A percentile compares a stretch with the other conserved stretches of the same genome.
These are phyloP conservation scores for Pseudomyrmex flavicornis DNA, from an alignment of 1,140 invertebrate species.

Conservation along the genomic window DNA sequence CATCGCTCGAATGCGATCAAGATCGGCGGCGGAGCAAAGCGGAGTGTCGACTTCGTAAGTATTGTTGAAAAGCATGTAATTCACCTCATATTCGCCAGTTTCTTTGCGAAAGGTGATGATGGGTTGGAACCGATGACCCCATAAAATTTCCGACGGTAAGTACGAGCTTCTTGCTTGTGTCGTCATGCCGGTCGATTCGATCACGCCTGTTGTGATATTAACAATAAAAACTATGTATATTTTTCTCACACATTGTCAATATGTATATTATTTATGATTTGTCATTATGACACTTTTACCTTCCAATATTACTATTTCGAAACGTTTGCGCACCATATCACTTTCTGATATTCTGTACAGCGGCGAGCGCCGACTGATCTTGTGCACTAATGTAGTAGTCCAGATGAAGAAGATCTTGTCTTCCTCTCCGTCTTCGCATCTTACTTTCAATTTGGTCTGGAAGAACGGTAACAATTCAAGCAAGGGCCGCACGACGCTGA, in stretches of 20 bases:
- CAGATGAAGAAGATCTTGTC: slow-evolving; percentile 96
- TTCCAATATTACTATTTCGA: slow-evolving; percentile 98
- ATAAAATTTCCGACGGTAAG: slow-evolving; percentile 95
- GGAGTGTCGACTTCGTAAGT: slow-evolving; percentile 96
- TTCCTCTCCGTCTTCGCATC: slow-evolving; percentile 92
- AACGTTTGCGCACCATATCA: slow-evolving; percentile 94
- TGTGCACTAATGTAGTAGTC: slow-evolving; percentile 95
- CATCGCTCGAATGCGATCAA: slow-evolving; percentile 75
- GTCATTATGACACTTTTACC: slow-evolving; percentile 85
- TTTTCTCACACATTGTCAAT: neutral
- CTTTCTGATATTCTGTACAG: slow-evolving; percentile 95
- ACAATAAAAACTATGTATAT: neutral
- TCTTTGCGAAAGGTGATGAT: slow-evolving; percentile 97
- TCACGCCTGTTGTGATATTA: slow-evolving; percentile 82
- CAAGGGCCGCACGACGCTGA: no score
- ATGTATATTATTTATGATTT: neutral
- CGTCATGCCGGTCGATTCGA: slow-evolving; percentile 95
- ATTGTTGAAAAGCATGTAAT: slow-evolving; percentile 97
- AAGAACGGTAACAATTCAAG: slow-evolving; percentile 94
- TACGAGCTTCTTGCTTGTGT: slow-evolving; percentile 96
- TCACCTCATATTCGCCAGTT: slow-evolving; percentile 96
- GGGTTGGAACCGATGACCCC: slow-evolving; percentile 96
- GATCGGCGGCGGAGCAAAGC: slow-evolving; percentile 90
- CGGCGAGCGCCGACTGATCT: slow-evolving; percentile 93
- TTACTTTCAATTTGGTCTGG: slow-evolving; percentile 92